phyloP scores from a whole-genome alignment of 2,888 invertebrate species.

The Parasteatoda lunata region DNA sequence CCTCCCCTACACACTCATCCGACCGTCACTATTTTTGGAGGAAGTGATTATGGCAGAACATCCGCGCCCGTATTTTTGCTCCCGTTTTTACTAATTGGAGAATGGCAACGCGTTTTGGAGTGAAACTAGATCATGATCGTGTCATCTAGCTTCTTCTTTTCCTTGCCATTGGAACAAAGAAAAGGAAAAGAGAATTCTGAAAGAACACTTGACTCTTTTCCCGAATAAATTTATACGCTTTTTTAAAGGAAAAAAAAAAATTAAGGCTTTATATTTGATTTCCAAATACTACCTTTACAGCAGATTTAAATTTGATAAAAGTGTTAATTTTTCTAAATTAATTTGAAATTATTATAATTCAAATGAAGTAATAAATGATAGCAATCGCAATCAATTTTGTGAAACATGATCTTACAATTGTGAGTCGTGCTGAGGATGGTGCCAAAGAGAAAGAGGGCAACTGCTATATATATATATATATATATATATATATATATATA shows the following conservation, averaged over 20 bases:
- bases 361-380: too few relatives aligned
- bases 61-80: conserved; percentile 26
- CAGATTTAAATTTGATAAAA: too few relatives aligned
- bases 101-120: conserved; percentile 5
- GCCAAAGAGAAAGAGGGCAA: too few relatives aligned
- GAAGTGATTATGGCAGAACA: conserved; percentile 31
- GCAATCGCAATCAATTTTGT: too few relatives aligned
- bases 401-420: too few relatives aligned
- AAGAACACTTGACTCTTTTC: background rate
- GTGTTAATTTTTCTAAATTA: too few relatives aligned
- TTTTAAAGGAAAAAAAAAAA: background rate
- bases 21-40: conserved; percentile 43
- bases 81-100: conserved; percentile 18
- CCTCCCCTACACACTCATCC: background rate
- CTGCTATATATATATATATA: background rate
- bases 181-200: background rate
- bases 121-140: conserved; percentile 29
- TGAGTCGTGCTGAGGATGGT: too few relatives aligned
- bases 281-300: too few relatives aligned
- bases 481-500: background rate
- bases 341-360: too few relatives aligned
- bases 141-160: background rate
- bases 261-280: background rate
- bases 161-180: background rate
- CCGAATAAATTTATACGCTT: too few relatives aligned